Percentiles rank a stretch among this genome's conserved stretches.
Conservation (phyloP, 2,797 vertebrate species). For the Cyclura pinguis region DNA sequence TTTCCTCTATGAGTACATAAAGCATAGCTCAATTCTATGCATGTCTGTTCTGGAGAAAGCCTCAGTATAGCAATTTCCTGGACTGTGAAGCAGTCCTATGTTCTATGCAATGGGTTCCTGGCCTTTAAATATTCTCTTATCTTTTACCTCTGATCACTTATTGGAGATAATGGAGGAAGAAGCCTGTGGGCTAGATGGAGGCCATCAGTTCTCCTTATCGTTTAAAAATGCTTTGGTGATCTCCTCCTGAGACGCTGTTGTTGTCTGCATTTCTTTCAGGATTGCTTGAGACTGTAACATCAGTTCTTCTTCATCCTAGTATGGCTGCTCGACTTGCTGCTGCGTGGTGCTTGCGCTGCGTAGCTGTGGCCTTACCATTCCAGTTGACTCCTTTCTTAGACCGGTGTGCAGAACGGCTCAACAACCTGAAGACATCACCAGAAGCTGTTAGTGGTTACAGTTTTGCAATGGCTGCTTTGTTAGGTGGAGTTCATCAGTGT, state of each 20-base stretch:
- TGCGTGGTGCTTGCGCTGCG: conserved; percentile 95
- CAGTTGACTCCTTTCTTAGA: conserved; percentile 95
- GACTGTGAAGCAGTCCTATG: too few species aligned
- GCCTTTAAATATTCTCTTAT: too few species aligned
- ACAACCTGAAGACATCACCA: conserved; percentile 95
- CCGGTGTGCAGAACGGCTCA: conserved; percentile 94
- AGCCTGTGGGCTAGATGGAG: neutral
- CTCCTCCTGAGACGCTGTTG: neutral
- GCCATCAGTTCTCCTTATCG: neutral
- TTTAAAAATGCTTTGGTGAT: neutral
- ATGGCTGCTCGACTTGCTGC: conserved; percentile 97
- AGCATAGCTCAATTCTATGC: too few species aligned
- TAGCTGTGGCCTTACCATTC: conserved; percentile 94
- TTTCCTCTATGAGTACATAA: too few species aligned
- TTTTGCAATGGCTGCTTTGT: conserved; percentile 96
- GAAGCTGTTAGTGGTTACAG: conserved; percentile 99
- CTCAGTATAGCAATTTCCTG: too few species aligned
- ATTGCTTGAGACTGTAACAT: conserved; percentile 95
- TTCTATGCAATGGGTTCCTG: too few species aligned
- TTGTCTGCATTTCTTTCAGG: conserved; percentile 78
- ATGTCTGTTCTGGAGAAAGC: too few species aligned
- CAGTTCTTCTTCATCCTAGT: conserved; percentile 96
- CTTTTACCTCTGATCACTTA: neutral
- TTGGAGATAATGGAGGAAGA: neutral
- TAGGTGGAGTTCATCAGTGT: conserved; percentile 97